phyloP scores from a whole-genome alignment of 2,888 invertebrate species.

The Galeopsomyia nigrocyanea region DNA sequence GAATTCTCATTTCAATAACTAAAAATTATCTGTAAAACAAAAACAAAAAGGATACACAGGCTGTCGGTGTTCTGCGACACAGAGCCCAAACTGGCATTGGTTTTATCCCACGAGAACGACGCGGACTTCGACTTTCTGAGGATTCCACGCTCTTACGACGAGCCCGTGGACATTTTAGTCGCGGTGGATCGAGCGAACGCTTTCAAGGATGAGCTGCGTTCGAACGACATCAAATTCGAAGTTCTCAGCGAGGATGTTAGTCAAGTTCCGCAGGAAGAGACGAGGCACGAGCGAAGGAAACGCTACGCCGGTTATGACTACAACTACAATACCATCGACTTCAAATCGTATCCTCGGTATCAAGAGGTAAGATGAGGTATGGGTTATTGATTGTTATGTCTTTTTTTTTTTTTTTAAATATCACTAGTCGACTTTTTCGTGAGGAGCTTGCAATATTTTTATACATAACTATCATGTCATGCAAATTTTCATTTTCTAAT shows the following conservation, averaged over 20 bases:
- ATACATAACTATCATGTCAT: no score
- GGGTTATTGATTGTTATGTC: no score
- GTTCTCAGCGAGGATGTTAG: constrained; percentile 70
- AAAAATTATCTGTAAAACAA: no score
- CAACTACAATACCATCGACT: not conserved
- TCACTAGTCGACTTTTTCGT: no score
- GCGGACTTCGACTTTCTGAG: constrained; percentile 57
- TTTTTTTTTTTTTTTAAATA: no score
- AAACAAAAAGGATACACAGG: constrained; percentile 56
- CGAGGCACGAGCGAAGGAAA: no score
- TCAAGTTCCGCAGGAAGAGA: constrained; percentile 31
- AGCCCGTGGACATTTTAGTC: constrained; percentile 56
- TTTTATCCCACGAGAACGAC: constrained; percentile 51
- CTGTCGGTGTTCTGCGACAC: constrained; percentile 52
- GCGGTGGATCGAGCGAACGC: constrained; percentile 49
- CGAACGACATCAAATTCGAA: constrained; percentile 65
- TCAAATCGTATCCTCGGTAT: constrained; percentile 13
- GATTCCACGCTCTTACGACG: constrained; percentile 41
- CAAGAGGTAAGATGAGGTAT: constrained; percentile 18
- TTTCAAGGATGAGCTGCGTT: constrained; percentile 60
- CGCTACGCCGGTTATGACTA: no score
- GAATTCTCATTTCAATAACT: no score
- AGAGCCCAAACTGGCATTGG: constrained; percentile 48
- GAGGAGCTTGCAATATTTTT: no score
- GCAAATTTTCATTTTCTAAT: no score